Base-by-base conservation (phyloP, 2,797 vertebrate genomes). In the Amblyopsis hoosieri region DNA sequence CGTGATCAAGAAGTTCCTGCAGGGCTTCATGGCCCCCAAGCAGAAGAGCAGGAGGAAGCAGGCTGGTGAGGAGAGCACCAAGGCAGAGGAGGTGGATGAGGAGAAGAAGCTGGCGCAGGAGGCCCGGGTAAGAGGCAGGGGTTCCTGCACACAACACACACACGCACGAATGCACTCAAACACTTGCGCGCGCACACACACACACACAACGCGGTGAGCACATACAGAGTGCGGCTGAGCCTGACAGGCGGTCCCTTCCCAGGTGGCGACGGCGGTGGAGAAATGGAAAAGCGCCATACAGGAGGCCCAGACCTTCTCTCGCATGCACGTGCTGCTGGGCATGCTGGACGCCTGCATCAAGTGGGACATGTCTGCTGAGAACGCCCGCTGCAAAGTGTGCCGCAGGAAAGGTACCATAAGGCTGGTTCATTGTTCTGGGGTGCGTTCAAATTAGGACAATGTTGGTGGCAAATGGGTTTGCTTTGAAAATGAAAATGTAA, bases 311-410 rank as follows among this genome's bases (percentile, higher is more conserved):
- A 98, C 97, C 42, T 98, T 98, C 74, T 99, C 98, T 53, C 95
- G 98, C 15, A 96, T 98, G 96, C 97, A 99, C 0, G 96, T 97
- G 52, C 90, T 99, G 49, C 93, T 99, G 5, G 98, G 97, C 62
- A 98, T 99, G 98, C 86, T 99, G 72, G 97, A 99, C 7, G 94
- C 98, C 31, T 99, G 98, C 79, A 96, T 99, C 86, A 99, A 99
- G 84, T 99, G 98, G 98, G 98, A 99, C 83, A 99, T 99, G 98
- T 99, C 97, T 0, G 96, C 97, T 0, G 97, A 98, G 91, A 99
- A 99, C 8, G 95, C 98, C 53, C 91, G 96, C 55, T 99, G 97
- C 91, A 99, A 99, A 95, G 97, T 99, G 65, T 99, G 98, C 83
- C 96, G 98, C 59, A 96, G 89, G 87, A 99, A 99, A 94, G 97